Base-by-base conservation (phyloP, 2,888 invertebrate genomes). In the Amaurobius ferox region DNA sequence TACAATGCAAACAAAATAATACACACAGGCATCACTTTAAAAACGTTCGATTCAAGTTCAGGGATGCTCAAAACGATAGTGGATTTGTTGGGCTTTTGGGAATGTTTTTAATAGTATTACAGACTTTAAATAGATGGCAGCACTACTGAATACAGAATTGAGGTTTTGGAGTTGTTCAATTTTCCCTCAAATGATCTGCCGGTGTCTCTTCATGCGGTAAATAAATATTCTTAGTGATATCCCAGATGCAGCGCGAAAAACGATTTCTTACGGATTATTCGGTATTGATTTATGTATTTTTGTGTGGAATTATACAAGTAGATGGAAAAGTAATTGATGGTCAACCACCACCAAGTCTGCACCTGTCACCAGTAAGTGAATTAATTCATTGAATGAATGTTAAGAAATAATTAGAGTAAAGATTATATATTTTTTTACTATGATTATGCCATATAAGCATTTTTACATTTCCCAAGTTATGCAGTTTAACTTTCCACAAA, bases 111-210 rank as follows among this genome's bases (percentile, higher is more conserved):
- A n/a, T n/a, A n/a, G n/a, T n/a, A n/a, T n/a, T n/a, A n/a, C n/a
- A n/a, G n/a, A n/a, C n/a, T n/a, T n/a, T n/a, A n/a, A 9, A 35
- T 6, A 55, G 55, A 55, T 55, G 55, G 55, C 55, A 55, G 55
- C 55, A 55, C 55, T 23, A 55, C 23, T 7, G 9, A 16, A 44
- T 44, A 7, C 9, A 9, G 16, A 2, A 44, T 16, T 2, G 44
- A 44, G 44, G 11, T 44, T 2, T 5, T 9, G 9, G 35, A 9
- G 35, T 35, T 19, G 6, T 44, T 16, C 16, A 16, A 16, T 16
- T 16, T 7, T 44, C 23, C 3, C 1, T 1, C 2, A 2, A 55
- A 55, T 55, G 55, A 5, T 55, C 23, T 6, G 55, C 55, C 23
- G 55, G 55, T 55, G 19, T 55, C 16, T 55, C 23, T 55, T 23